Evolutionary conservation across 1,140 invertebrate species (phyloP).

Genomic region (Caenorhabditis remanei): DNA sequence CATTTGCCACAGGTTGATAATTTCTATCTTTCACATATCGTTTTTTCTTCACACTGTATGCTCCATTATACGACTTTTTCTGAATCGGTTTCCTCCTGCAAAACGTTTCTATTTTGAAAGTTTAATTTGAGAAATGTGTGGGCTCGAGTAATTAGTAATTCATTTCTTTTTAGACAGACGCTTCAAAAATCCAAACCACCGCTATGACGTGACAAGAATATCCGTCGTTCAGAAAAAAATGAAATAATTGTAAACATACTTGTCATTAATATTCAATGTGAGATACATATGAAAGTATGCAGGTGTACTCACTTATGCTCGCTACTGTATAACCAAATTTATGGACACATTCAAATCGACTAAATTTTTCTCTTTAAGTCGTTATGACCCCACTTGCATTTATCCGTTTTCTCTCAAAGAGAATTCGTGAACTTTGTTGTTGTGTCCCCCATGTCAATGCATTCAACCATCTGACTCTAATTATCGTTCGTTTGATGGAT

Average conservation of each 20-base stretch:
- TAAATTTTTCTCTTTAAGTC: no score
- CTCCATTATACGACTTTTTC: conserved; percentile 25
- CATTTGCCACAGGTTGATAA: conserved; percentile 26
- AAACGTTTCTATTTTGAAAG: not conserved
- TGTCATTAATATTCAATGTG: no score
- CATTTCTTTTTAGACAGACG: conserved; percentile 2
- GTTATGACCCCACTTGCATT: no score
- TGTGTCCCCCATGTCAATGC: not conserved
- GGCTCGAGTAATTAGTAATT: conserved; percentile 1
- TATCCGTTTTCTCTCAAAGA: not conserved
- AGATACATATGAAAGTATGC: no score
- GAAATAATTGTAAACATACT: no score
- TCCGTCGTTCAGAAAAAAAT: no score
- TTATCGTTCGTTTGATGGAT: conserved; percentile 50
- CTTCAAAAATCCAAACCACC: not conserved
- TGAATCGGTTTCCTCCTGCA: conserved; percentile 5
- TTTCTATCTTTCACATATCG: conserved; percentile 44
- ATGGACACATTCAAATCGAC: no score
- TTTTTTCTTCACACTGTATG: conserved; percentile 45
- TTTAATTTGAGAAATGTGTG: not conserved
- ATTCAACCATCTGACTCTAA: conserved; percentile 48
- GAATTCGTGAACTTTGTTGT: not conserved
- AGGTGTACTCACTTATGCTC: no score
- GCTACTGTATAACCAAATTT: no score
- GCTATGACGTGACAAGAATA: not conserved